A percentile compares a stretch with the other conserved stretches of the same genome.
These are phyloP conservation scores for Callipepla squamata DNA, from an alignment of 2,113 vertebrate genomes.

Conservation along the genomic window DNA sequence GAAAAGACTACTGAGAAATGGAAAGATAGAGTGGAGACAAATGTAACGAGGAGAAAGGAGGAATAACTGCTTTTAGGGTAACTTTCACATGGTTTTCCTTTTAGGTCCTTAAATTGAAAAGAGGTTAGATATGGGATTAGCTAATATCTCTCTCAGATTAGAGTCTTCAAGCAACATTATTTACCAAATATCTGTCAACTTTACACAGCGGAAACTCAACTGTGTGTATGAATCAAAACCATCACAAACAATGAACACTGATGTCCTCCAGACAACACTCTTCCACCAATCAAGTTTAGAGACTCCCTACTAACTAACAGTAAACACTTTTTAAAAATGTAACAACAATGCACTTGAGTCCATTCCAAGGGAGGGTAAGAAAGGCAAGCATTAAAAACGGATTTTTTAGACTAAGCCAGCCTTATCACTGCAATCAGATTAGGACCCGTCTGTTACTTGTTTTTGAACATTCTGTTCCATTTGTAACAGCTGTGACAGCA, in stretches of 20 bases:
- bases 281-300: background rate
- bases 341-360: conserved; percentile 20
- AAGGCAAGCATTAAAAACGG: conserved; percentile 40
- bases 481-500: conserved; percentile 60
- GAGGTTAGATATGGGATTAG: background rate
- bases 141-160: background rate
- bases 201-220: background rate
- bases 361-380: conserved; percentile 39
- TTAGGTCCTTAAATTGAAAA: conserved; percentile 13
- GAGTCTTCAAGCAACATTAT: background rate
- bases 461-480: conserved; percentile 74
- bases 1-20: background rate
- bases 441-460: conserved; percentile 52
- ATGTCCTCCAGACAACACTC: background rate
- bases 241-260: background rate
- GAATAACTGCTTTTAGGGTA: background rate
- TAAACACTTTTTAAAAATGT: background rate
- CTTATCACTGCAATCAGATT: conserved; percentile 66
- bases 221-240: background rate
- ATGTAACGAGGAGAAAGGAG: background rate
- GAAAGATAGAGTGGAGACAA: background rate
- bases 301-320: background rate
- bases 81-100: background rate
- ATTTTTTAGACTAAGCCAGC: conserved; percentile 51
- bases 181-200: background rate